Conservation (phyloP, 2,797 vertebrate species). For the Clarias pachynema region DNA sequence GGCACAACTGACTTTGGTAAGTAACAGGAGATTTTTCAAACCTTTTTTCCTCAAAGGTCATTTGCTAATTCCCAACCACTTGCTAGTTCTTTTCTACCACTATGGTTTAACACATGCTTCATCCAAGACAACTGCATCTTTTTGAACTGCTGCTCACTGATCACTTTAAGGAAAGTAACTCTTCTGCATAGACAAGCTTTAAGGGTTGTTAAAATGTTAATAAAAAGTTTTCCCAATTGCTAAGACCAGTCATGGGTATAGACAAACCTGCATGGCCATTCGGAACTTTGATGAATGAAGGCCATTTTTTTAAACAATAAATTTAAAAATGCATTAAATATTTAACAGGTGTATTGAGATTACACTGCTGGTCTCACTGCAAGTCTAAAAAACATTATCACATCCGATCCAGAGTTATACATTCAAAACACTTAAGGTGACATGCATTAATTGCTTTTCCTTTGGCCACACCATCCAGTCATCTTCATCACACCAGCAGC, state of each 20-base stretch:
- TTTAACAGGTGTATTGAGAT: not conserved
- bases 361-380: not conserved
- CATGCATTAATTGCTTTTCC: conserved; percentile 26
- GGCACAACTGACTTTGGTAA: too few species aligned
- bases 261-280: not conserved
- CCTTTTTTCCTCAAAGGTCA: not conserved
- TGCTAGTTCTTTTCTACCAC: not conserved
- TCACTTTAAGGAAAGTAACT: not conserved
- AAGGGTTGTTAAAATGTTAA: not conserved
- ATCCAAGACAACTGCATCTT: not conserved
- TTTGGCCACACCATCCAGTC: conserved; percentile 7
- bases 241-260: not conserved
- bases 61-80: not conserved
- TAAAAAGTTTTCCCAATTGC: not conserved
- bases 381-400: not conserved
- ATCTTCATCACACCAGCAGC: conserved; percentile 22
- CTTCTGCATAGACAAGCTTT: not conserved
- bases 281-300: not conserved
- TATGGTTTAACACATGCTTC: not conserved
- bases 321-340: not conserved
- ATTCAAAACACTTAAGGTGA: not conserved
- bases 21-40: not conserved
- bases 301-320: not conserved
- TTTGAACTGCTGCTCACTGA: not conserved
- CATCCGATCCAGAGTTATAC: not conserved